Evolutionary conservation across 2,113 vertebrate species (phyloP).

Genomic region (Ascaphus truei): DNA sequence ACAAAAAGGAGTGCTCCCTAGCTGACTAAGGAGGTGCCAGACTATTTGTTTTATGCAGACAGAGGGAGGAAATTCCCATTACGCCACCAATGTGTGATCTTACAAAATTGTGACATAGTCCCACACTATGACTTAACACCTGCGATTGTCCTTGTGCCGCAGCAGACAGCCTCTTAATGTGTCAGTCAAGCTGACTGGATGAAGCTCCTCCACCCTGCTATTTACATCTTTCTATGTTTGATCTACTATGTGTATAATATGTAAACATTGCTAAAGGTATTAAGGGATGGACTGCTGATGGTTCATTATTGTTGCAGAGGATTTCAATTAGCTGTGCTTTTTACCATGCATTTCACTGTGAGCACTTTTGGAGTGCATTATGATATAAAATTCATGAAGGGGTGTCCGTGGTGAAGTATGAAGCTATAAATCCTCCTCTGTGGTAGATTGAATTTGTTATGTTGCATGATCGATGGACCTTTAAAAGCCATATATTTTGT

Average conservation of each 20-base stretch:
- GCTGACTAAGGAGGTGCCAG: too few species aligned
- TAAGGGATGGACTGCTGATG: neutral
- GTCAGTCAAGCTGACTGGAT: too few species aligned
- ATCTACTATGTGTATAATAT: neutral
- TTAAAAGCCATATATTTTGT: too few species aligned
- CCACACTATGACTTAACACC: too few species aligned
- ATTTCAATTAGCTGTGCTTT: neutral
- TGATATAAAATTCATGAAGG: constrained; percentile 20
- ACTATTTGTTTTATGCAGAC: too few species aligned
- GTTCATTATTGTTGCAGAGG: neutral
- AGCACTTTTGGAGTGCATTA: constrained; percentile 19
- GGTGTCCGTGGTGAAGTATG: neutral
- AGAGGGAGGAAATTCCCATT: too few species aligned
- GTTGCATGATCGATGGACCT: too few species aligned
- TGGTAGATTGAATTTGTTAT: constrained; percentile 18
- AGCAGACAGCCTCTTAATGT: neutral
- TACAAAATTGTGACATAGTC: too few species aligned
- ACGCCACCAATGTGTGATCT: too few species aligned
- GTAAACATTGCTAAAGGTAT: neutral
- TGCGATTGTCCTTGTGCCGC: neutral
- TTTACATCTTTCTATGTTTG: too few species aligned
- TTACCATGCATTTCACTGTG: neutral
- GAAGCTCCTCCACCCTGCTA: neutral
- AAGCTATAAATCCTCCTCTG: neutral
- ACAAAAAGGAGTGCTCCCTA: too few species aligned